Percentiles rank a stretch among this genome's conserved stretches.
These are phyloP conservation scores for Amphipyra tragopoginis DNA, from an alignment of 2,888 invertebrate genomes.

Conservation along the genomic window DNA sequence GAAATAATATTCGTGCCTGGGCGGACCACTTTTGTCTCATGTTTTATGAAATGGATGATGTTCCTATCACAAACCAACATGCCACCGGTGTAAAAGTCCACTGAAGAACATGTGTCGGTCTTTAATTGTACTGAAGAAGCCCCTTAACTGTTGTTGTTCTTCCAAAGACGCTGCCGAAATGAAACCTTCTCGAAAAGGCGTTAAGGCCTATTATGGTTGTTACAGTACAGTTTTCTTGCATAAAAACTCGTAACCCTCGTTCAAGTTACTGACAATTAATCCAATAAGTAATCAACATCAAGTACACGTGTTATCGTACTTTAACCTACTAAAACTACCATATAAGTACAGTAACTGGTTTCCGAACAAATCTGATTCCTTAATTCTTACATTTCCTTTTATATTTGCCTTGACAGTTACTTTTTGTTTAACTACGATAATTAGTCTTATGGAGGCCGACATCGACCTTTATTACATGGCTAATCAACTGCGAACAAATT, in stretches of 20 bases:
- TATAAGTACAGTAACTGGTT: constrained; percentile 28
- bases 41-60: too few relatives aligned
- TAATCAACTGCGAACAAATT: constrained; percentile 82
- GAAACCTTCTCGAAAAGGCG: too few relatives aligned
- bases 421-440: constrained; percentile 74
- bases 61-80: too few relatives aligned
- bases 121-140: too few relatives aligned
- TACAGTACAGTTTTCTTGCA: background rate
- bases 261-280: background rate
- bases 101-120: too few relatives aligned
- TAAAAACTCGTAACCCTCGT: background rate
- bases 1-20: too few relatives aligned
- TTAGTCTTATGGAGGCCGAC: constrained; percentile 71
- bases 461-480: constrained; percentile 82
- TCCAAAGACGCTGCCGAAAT: too few relatives aligned
- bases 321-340: constrained; percentile 17
- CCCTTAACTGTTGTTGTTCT: too few relatives aligned
- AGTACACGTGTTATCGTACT: constrained; percentile 7
- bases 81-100: too few relatives aligned
- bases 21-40: too few relatives aligned
- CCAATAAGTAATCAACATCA: background rate
- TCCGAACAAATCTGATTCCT: constrained; percentile 50
- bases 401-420: constrained; percentile 76
- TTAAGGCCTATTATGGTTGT: too few relatives aligned
- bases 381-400: constrained; percentile 68